These are phyloP conservation scores for Erpornis zantholeuca DNA, from an alignment of 2,113 vertebrate species.

Conservation along the genomic window DNA sequence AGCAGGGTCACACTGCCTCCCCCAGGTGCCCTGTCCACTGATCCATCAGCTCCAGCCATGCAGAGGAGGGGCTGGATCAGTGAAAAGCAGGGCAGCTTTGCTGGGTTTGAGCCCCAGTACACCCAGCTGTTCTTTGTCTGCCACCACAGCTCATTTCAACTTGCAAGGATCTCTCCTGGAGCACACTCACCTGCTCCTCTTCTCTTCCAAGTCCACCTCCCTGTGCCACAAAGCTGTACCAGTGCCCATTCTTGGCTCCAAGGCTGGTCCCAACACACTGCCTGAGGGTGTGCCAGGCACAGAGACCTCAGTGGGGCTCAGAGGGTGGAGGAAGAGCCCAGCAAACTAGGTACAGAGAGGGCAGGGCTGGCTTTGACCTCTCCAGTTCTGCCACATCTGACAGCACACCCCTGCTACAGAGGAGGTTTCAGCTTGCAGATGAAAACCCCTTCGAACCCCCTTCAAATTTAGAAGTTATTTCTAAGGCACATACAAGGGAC, in stretches of 20 bases:
- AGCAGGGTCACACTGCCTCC: not conserved
- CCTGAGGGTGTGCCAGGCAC: not conserved
- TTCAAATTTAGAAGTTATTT: not conserved
- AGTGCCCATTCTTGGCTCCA: rapidly evolving
- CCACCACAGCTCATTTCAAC: not conserved
- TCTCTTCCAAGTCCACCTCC: not conserved
- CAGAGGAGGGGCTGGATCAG: not conserved
- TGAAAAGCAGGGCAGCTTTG: not conserved
- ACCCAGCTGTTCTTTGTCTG: not conserved
- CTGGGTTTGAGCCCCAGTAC: not conserved
- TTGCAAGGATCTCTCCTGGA: not conserved
- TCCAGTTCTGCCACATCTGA: not conserved
- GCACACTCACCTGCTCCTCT: not conserved
- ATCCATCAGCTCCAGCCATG: not conserved
- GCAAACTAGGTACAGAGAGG: not conserved
- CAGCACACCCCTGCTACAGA: not conserved
- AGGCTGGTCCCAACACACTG: rapidly evolving
- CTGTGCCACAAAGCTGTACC: not conserved
- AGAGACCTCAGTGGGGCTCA: not conserved
- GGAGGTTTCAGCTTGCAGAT: not conserved
- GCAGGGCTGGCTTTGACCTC: not conserved
- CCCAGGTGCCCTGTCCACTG: not conserved
- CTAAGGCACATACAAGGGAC: not conserved
- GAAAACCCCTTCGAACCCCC: not conserved
- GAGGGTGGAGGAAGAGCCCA: not conserved